phyloP scores from a whole-genome alignment of 2,113 vertebrate species.

The Stegostoma tigrinum region DNA sequence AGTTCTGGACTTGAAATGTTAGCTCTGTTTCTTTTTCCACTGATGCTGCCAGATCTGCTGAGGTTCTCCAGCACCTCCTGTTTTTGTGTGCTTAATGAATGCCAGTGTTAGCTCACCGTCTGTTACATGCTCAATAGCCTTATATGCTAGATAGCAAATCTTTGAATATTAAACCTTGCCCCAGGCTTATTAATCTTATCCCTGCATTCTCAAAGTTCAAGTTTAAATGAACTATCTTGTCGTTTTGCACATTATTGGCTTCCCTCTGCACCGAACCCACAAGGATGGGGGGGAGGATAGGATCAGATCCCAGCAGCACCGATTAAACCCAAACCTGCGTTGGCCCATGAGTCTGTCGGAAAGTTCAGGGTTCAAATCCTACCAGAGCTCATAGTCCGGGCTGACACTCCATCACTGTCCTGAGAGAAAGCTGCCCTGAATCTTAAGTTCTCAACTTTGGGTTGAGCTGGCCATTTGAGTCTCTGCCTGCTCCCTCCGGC shows the following conservation, averaged over 20 bases:
- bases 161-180: background rate
- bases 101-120: background rate
- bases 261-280: background rate
- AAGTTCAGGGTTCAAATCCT: background rate
- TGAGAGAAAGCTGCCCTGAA: background rate
- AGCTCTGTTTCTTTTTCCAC: no score
- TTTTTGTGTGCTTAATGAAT: no score
- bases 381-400: background rate
- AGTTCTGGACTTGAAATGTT: no score
- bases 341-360: background rate
- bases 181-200: background rate
- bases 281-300: no score
- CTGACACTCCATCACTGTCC: background rate
- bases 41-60: no score
- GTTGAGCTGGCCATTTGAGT: background rate
- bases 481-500: no score
- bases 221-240: background rate
- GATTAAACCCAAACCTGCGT: background rate
- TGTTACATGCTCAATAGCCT: background rate
- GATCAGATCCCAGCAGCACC: background rate
- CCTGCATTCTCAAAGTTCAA: background rate
- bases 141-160: background rate
- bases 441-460: background rate
- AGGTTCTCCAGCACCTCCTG: no score
- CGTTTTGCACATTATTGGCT: background rate